Evolutionary conservation across 1,140 invertebrate genomes (phyloP).

Genomic region (Hermetia illucens): DNA sequence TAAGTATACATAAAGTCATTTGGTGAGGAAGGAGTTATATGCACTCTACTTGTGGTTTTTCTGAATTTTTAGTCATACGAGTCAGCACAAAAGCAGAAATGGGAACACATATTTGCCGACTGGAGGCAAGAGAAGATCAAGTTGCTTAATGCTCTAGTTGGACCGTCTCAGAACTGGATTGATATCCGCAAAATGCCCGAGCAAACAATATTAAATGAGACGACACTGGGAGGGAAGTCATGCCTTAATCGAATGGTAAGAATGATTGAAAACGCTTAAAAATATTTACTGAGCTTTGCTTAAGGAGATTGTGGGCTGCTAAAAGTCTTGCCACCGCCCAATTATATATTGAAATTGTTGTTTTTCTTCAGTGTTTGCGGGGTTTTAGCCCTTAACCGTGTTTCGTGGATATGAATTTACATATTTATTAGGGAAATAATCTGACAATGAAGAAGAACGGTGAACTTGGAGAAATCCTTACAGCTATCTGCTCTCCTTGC

Average conservation of each 20-base stretch:
- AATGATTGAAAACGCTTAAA: too few species aligned
- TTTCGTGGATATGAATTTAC: too few species aligned
- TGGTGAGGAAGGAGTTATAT: neutral
- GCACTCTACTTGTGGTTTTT: neutral
- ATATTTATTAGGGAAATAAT: too few species aligned
- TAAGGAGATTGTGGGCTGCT: too few species aligned
- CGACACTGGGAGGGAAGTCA: slow-evolving; percentile 27
- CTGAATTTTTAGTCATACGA: slow-evolving; percentile 42
- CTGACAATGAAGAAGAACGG: too few species aligned
- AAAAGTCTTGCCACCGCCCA: too few species aligned
- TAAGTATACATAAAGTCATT: slow-evolving; percentile 34
- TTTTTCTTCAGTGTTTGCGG: too few species aligned
- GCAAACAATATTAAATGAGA: slow-evolving; percentile 41
- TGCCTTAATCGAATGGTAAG: slow-evolving; percentile 18
- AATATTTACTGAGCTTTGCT: too few species aligned
- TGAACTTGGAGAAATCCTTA: too few species aligned
- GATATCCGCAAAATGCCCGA: slow-evolving; percentile 55
- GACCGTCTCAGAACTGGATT: slow-evolving; percentile 66
- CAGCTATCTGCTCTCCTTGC: too few species aligned
- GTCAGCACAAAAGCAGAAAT: slow-evolving; percentile 53
- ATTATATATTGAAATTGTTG: too few species aligned
- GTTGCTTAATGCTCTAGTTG: slow-evolving; percentile 74
- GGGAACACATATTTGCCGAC: slow-evolving; percentile 67
- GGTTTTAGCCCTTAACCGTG: too few species aligned
- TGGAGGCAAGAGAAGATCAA: slow-evolving; percentile 84